Conservation (phyloP, 1,140 invertebrate genomes). For the Drosophila tristis region DNA sequence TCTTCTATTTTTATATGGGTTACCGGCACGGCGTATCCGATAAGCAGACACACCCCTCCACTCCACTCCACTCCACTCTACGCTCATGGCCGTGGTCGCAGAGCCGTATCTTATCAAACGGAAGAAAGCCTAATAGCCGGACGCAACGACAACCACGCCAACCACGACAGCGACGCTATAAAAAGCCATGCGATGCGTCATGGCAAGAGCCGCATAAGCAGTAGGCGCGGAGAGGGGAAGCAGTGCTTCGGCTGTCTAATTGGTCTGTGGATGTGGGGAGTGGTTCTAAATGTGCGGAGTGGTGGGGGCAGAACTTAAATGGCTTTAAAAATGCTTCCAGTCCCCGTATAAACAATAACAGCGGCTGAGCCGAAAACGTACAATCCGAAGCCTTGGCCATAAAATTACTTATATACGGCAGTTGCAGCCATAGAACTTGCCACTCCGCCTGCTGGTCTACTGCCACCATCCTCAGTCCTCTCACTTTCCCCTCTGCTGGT, state of each 20-base stretch:
- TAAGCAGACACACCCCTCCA: constrained; percentile 26
- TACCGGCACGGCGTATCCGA: constrained; percentile 48
- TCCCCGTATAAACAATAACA: constrained; percentile 55
- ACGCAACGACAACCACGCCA: constrained; percentile 13
- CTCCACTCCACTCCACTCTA: background rate
- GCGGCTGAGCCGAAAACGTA: constrained; percentile 36
- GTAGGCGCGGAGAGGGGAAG: background rate
- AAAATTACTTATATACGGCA: constrained; percentile 68
- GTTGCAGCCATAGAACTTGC: constrained; percentile 45
- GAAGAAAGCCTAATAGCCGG: constrained; percentile 66
- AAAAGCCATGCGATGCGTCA: constrained; percentile 74
- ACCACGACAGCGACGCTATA: constrained; percentile 25
- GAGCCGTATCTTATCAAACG: constrained; percentile 68
- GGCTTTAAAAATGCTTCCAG: constrained; percentile 51
- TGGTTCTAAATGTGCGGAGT: too few relatives aligned
- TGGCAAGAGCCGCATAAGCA: constrained; percentile 18
- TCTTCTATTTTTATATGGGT: constrained; percentile 73
- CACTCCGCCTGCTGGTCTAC: background rate
- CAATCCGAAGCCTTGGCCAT: constrained; percentile 55
- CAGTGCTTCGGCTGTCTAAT: constrained; percentile 43
- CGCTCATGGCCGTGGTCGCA: too few relatives aligned
- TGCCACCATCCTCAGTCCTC: background rate
- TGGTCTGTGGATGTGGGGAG: constrained; percentile 17
- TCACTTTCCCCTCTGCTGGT: background rate
- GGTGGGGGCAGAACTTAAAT: constrained; percentile 38